Percentiles rank a stretch among this genome's conserved stretches.
These are phyloP conservation scores for Acropternis orthonyx DNA, from an alignment of 2,797 vertebrate species.

Conservation along the genomic window DNA sequence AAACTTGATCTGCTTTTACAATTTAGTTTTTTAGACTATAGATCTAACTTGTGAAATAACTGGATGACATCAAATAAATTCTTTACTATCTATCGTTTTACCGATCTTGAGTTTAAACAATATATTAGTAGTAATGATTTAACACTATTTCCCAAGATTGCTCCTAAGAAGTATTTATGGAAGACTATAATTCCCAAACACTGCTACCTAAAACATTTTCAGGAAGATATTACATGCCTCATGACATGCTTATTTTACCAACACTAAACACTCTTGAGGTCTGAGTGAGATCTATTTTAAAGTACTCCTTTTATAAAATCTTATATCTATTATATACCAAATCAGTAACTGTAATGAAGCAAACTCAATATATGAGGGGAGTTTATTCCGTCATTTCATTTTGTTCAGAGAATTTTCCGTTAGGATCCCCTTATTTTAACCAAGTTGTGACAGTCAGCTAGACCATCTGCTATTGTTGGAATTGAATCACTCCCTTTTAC, in stretches of 20 bases:
- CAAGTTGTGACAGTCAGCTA: background rate
- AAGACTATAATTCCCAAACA: background rate
- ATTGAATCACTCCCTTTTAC: background rate
- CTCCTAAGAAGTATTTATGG: background rate
- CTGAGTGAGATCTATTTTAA: background rate
- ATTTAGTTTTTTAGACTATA: background rate
- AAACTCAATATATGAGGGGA: background rate
- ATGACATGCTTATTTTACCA: background rate
- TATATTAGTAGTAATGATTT: background rate
- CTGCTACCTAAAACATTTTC: background rate
- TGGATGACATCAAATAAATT: background rate
- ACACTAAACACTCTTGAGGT: background rate
- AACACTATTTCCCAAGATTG: background rate
- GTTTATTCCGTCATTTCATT: background rate
- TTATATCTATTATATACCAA: background rate
- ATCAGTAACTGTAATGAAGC: background rate
- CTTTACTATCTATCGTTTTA: background rate
- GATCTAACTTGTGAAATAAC: background rate
- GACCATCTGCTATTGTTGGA: background rate
- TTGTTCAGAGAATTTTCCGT: background rate
- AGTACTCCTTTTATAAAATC: background rate
- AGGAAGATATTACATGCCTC: background rate
- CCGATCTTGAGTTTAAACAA: background rate
- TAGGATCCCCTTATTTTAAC: background rate
- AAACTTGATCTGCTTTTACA: background rate